A percentile compares a stretch with the other conserved stretches of the same genome.
phyloP scores from a whole-genome alignment of 2,888 invertebrate species.

The Drosophila pullipes region DNA sequence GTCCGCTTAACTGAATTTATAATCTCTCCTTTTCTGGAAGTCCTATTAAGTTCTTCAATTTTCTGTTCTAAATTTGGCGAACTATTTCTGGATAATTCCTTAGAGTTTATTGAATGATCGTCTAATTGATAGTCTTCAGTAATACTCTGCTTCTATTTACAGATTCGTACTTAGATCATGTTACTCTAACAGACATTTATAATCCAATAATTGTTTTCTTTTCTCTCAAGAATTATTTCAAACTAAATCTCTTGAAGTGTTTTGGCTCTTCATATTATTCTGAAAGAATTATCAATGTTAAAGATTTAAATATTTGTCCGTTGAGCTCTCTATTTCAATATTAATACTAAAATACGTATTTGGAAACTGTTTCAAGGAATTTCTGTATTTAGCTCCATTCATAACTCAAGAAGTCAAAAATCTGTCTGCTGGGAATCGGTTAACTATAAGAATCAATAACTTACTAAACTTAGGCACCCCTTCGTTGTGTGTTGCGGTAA shows the following conservation, averaged over 20 bases:
- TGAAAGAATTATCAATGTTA: not conserved
- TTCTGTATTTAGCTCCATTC: not conserved
- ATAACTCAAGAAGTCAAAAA: not conserved
- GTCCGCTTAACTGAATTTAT: not conserved
- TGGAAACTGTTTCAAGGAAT: not conserved
- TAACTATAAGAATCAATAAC: constrained; percentile 29
- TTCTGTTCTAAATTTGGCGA: not conserved
- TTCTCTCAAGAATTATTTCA: not conserved
- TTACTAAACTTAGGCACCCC: constrained; percentile 35
- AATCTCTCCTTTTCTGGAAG: not conserved
- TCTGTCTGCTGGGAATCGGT: constrained; percentile 27
- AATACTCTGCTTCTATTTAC: not conserved
- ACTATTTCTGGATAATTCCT: not conserved
- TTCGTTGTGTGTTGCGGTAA: constrained; percentile 51
- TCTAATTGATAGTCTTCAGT: not conserved
- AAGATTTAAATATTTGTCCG: not conserved
- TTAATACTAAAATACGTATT: not conserved
- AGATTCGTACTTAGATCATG: not conserved
- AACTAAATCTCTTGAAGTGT: too few species aligned
- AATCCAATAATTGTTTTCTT: not conserved
- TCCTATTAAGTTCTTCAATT: not conserved
- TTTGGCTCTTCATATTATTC: not conserved
- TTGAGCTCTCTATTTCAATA: not conserved
- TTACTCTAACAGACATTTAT: not conserved
- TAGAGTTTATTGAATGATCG: not conserved